Evolutionary conservation across 2,888 invertebrate genomes (phyloP).

Genomic region (Odontocerum albicorne): DNA sequence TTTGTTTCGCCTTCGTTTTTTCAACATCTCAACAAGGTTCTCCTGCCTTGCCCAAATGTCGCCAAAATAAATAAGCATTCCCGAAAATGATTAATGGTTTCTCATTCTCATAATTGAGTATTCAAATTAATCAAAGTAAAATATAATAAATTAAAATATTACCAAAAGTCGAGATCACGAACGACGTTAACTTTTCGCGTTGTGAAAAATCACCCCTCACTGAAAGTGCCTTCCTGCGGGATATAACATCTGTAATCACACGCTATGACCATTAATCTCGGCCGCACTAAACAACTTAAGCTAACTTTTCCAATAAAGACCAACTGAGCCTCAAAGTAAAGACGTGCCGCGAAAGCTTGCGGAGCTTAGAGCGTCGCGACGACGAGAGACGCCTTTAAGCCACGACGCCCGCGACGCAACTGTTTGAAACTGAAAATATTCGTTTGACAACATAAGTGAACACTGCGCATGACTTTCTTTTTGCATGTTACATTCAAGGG

Average conservation of each 20-base stretch:
- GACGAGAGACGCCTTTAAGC: conserved; percentile 5
- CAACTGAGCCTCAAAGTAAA: conserved; percentile 18
- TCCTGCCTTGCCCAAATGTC: too few species aligned
- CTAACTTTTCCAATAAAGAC: conserved; percentile 32
- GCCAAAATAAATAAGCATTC: too few species aligned
- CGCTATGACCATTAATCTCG: conserved; percentile 30
- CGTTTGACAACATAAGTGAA: too few species aligned
- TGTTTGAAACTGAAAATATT: conserved; percentile 26
- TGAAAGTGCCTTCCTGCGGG: conserved; percentile 8
- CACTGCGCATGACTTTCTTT: too few species aligned
- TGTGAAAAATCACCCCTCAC: conserved; percentile 10
- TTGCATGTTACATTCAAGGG: too few species aligned
- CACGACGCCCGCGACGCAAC: conserved; percentile 23
- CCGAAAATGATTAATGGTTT: too few species aligned
- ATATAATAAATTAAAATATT: too few species aligned
- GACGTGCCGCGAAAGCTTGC: conserved; percentile 22
- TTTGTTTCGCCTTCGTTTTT: too few species aligned
- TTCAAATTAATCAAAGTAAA: too few species aligned
- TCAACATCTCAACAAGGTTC: too few species aligned
- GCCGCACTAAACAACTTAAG: conserved; percentile 29
- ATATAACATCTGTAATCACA: conserved; percentile 32
- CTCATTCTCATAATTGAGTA: too few species aligned
- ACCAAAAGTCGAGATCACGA: too few species aligned
- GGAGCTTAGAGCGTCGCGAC: conserved; percentile 4
- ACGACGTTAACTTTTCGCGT: conserved; percentile 1